phyloP scores from a whole-genome alignment of 2,888 invertebrate genomes.

The Anarsia innoxiella region DNA sequence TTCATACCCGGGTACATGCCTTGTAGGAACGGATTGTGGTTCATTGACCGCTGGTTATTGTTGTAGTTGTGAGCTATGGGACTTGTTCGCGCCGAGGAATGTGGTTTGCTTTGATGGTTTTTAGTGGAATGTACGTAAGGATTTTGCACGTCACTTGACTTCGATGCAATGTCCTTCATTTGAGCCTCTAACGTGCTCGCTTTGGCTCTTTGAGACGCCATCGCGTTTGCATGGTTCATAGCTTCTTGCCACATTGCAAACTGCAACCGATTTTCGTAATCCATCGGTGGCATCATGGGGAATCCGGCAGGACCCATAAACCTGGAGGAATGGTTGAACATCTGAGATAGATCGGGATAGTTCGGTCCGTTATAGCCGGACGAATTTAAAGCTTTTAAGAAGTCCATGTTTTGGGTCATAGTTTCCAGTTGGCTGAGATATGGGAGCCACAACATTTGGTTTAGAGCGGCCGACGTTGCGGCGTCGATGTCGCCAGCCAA shows the following conservation, averaged over 20 bases:
- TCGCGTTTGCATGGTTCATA: constrained; percentile 69
- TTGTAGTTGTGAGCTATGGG: constrained; percentile 64
- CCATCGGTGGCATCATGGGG: constrained; percentile 61
- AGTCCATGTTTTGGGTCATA: constrained; percentile 73
- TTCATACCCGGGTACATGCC: constrained; percentile 59
- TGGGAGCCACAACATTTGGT: constrained; percentile 85
- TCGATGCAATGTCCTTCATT: constrained; percentile 50
- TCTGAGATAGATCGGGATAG: constrained; percentile 66
- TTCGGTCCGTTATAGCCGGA: constrained; percentile 64
- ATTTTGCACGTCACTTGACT: constrained; percentile 57
- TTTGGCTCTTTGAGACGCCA: constrained; percentile 48
- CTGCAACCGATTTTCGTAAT: constrained; percentile 74
- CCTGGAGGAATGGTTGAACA: constrained; percentile 59
- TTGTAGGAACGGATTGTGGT: constrained; percentile 48
- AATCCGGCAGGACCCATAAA: constrained; percentile 60
- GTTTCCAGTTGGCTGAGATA: constrained; percentile 79
- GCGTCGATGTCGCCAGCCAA: constrained; percentile 80
- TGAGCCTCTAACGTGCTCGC: constrained; percentile 36
- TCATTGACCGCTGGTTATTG: constrained; percentile 45
- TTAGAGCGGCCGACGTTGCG: constrained; percentile 80
- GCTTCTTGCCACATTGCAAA: constrained; percentile 83
- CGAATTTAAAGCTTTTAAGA: constrained; percentile 73
- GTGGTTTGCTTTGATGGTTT: constrained; percentile 51
- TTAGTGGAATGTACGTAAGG: constrained; percentile 63
- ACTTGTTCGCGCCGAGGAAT: constrained; percentile 66